Base-by-base conservation (phyloP, 35 echinoderm and acorn worm genomes). In the Ptychodera flava region DNA sequence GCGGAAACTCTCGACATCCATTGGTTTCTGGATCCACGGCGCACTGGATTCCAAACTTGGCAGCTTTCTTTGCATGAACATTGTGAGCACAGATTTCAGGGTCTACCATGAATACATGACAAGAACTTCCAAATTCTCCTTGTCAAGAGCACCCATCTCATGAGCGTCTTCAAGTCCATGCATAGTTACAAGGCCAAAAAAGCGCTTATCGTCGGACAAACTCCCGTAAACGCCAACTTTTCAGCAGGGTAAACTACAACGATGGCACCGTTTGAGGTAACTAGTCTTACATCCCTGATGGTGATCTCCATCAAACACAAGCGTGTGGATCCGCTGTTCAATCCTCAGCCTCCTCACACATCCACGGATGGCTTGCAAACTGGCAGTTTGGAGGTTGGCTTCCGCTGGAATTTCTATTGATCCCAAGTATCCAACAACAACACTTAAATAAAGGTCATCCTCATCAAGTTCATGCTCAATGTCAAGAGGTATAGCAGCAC, bases 191-290 rank as follows among this genome's bases (percentile, higher is more conserved):
- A 99, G 88, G 1, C 96, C 96, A 87, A 99, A 99, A 52, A 91
- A 94, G 16, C 96, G 92, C 78, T 92, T 99, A 79, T 99, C 96
- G 90, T 99, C 96, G 96, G 96, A 52, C 96, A 99, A 22, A 94
- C 88, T 27, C 96, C 96, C 85, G 90, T 94, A 79, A 99, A 99
- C 64, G 90, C 93, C 78, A 99, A 83, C 33, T 90, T 91, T 64
- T 99, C 93, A 30, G 93, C 90, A 27, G 90, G 96, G 82, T 99
- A 99, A 1, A 92, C 83, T 52, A 92, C 96, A 27, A 90, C 87
- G 2, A 94, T 90, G 78, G 86, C 82, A 52, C 85, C 81, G 76
- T 91, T 90, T 36, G 90, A 83, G 86, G 92, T 99, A 36, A 99
- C 78, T 22, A 99, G 88, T 0, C 79, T 83, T 79, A 99, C 93